Base-by-base conservation (phyloP, 2,888 invertebrate genomes). In the Acanthoscelides obtectus region DNA sequence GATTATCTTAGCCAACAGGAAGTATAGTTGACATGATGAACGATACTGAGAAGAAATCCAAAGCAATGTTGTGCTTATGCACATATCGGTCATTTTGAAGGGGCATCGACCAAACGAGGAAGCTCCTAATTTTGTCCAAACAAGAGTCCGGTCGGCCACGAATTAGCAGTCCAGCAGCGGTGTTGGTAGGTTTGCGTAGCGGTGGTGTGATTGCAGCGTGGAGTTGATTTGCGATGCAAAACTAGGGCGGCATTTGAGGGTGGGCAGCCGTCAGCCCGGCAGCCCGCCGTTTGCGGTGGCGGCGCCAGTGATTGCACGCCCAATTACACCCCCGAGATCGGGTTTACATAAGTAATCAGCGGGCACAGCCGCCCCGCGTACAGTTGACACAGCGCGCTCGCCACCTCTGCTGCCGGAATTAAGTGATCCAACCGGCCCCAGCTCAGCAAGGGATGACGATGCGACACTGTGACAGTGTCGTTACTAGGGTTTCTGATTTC, bases 301-400 rank as follows among this genome's bases (percentile, higher is more conserved):
- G 84, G 84, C 84, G 83, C 81, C 85, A 85, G 84, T 85, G 85
- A 86, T 85, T 86, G 84, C 82, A 85, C 82, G 84, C 84, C 84
- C 86, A 85, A 86, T 86, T 86, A 86, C 86, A 84, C 85, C 83
- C 84, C 82, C 84, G 84, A 84, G 85, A 85, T 85, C 85, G 84
- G 85, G 85, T 86, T 86, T 86, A 84, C 85, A 84, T 85, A 85
- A 86, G 85, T 85, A 85, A 85, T 85, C 84, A 85, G 82, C 83
- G 83, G 81, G 77, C 75, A 70, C 79, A 78, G 79, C 80, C 8
- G 65, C 5, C 20, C 3, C 4, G 20, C 21, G 66, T 21, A 76
- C 78, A 82, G 84, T 84, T 84, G 84, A 84, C 84, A 84, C 81
- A 84, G 82, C 84, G 77, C 77, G 80, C 79, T 81, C 80, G 71